phyloP scores from a whole-genome alignment of 2,113 vertebrate genomes.

The Cyanoramphus novaezelandiae region DNA sequence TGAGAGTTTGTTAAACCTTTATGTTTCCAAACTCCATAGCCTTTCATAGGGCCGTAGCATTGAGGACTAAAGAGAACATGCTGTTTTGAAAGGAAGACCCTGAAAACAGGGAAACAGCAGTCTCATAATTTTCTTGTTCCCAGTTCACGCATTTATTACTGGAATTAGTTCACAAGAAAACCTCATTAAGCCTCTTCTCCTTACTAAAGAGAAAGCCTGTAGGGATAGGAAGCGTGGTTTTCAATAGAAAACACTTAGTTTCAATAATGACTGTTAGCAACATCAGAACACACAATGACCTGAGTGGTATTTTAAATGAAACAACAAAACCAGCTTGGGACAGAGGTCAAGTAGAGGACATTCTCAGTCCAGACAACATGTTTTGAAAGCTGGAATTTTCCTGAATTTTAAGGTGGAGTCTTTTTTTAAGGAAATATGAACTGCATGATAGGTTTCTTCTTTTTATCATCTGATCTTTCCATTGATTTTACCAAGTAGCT shows the following conservation, averaged over 20 bases:
- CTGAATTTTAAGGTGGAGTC: rapidly evolving
- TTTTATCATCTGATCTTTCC: background rate
- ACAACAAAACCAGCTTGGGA: conserved; percentile 9
- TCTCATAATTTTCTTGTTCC: background rate
- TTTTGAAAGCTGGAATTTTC: background rate
- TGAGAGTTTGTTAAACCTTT: background rate
- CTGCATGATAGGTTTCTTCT: background rate
- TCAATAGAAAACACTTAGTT: conserved; percentile 54
- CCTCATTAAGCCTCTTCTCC: conserved; percentile 33
- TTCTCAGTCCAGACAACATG: background rate
- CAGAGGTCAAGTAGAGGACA: background rate
- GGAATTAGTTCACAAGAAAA: conserved; percentile 59
- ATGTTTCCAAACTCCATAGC: background rate
- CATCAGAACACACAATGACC: conserved; percentile 25
- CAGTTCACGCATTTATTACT: conserved; percentile 54
- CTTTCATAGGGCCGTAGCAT: background rate
- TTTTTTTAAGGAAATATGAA: background rate
- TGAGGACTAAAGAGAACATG: conserved; percentile 9
- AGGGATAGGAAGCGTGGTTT: conserved; percentile 37
- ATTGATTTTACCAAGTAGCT: background rate
- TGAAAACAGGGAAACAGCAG: conserved; percentile 5
- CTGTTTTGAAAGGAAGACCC: conserved; percentile 38
- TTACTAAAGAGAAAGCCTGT: conserved; percentile 31
- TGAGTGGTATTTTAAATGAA: background rate
- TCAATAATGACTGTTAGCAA: conserved; percentile 42